Conservation (phyloP, 2,888 invertebrate species). For the Coleophora flavipennella region DNA sequence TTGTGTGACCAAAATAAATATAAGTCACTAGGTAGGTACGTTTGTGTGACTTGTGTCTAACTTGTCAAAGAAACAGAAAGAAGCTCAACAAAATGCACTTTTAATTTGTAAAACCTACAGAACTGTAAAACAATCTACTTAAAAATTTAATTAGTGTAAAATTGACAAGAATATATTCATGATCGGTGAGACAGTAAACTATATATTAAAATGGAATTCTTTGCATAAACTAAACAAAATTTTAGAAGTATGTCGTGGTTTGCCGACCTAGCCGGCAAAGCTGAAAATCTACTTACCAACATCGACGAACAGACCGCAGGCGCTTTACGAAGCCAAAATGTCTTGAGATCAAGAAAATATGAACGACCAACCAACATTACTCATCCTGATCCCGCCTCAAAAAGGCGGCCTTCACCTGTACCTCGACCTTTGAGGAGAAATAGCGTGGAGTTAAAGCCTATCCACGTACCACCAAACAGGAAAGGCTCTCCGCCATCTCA, state of each 20-base stretch:
- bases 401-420: slow-evolving; percentile 19
- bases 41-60: no score
- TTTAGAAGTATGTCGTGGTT: slow-evolving; percentile 78
- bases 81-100: not conserved
- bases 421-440: slow-evolving; percentile 28
- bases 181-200: not conserved
- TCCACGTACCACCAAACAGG: slow-evolving; percentile 18
- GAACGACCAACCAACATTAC: slow-evolving; percentile 11
- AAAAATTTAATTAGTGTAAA: not conserved
- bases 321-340: slow-evolving; percentile 64
- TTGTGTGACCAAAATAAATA: no score
- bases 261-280: slow-evolving; percentile 80
- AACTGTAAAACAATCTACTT: no score
- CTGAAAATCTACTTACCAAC: slow-evolving; percentile 81
- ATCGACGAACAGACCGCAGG: slow-evolving; percentile 82
- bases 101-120: not conserved
- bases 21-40: no score
- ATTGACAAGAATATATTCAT: not conserved
- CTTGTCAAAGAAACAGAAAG: no score
- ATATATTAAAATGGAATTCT: not conserved
- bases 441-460: slow-evolving; percentile 29
- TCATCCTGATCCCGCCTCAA: slow-evolving; percentile 28
- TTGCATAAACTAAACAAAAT: no score
- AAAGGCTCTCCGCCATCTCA: slow-evolving; percentile 22
- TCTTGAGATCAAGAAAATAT: slow-evolving; percentile 31